Percentiles rank a stretch among this genome's conserved stretches.
These are phyloP conservation scores for Lagorchestes hirsutus DNA, from an alignment of 2,797 vertebrate genomes.

Conservation along the genomic window DNA sequence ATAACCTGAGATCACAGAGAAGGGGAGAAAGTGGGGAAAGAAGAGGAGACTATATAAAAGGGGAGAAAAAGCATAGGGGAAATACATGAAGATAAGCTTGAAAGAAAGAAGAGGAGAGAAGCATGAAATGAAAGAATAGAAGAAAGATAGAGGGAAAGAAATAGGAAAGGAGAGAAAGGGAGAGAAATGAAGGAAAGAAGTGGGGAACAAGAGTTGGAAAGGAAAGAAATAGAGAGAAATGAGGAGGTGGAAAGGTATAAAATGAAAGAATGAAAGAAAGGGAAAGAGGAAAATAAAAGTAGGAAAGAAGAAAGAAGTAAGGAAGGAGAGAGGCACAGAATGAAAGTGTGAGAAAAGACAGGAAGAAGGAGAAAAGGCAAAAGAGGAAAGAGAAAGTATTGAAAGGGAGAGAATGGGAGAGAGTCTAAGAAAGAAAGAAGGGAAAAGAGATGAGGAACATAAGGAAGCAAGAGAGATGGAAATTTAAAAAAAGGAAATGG, in stretches of 20 bases:
- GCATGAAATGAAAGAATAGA: neutral
- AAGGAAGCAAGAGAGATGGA: neutral
- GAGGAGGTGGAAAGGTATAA: neutral
- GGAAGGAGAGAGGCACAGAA: neutral
- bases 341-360: neutral
- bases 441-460: neutral
- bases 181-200: neutral
- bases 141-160: neutral
- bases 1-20: neutral
- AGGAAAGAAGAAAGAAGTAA: neutral
- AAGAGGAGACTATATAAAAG: neutral
- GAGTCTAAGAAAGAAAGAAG: neutral
- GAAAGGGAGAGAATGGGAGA: neutral
- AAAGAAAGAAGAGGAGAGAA: neutral
- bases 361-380: neutral
- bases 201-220: neutral
- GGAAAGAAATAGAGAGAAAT: neutral
- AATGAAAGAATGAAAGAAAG: neutral
- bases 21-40: neutral
- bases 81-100: neutral
- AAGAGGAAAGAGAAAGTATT: neutral
- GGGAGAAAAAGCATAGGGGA: neutral
- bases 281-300: neutral
- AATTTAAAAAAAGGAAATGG: neutral
- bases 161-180: neutral